phyloP scores from a whole-genome alignment of 2,113 vertebrate species.

The Urocitellus parryii region DNA sequence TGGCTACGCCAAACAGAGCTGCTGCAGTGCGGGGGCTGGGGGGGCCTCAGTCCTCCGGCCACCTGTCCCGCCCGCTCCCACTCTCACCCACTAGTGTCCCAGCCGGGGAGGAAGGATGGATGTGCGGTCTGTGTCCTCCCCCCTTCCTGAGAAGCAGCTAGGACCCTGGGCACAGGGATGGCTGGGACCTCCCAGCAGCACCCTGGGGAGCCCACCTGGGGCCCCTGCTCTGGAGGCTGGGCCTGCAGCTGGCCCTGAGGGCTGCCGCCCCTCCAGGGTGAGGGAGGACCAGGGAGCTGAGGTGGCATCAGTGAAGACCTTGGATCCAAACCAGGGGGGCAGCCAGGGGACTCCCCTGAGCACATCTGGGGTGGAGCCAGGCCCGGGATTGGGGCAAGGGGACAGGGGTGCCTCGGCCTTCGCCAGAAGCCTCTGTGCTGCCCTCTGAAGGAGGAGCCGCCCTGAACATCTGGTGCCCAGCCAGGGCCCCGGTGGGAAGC shows the following conservation, averaged over 20 bases:
- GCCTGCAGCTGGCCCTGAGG: neutral
- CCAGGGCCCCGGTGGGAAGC: too few relatives aligned
- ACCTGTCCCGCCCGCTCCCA: conserved; percentile 71
- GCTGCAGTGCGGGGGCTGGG: too few relatives aligned
- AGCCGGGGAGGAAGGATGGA: neutral
- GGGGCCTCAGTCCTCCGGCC: neutral
- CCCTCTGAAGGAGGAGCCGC: too few relatives aligned
- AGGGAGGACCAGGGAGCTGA: neutral
- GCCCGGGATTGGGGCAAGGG: too few relatives aligned
- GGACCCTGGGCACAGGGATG: neutral
- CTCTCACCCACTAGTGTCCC: conserved; percentile 34
- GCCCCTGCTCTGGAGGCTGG: neutral
- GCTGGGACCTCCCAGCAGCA: neutral
- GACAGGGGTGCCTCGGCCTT: too few relatives aligned
- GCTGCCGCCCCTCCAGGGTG: neutral
- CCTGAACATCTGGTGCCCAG: too few relatives aligned
- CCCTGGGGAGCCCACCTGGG: neutral
- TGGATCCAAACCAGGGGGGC: neutral
- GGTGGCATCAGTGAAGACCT: neutral
- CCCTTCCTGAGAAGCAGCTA: neutral
- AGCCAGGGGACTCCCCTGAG: too few relatives aligned
- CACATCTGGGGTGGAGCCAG: too few relatives aligned
- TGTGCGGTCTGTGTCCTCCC: neutral
- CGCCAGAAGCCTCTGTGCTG: too few relatives aligned
- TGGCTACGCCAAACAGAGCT: conserved; percentile 70